Evolutionary conservation across 2,113 vertebrate species (phyloP).

Genomic region (Peucedramus taeniatus): DNA sequence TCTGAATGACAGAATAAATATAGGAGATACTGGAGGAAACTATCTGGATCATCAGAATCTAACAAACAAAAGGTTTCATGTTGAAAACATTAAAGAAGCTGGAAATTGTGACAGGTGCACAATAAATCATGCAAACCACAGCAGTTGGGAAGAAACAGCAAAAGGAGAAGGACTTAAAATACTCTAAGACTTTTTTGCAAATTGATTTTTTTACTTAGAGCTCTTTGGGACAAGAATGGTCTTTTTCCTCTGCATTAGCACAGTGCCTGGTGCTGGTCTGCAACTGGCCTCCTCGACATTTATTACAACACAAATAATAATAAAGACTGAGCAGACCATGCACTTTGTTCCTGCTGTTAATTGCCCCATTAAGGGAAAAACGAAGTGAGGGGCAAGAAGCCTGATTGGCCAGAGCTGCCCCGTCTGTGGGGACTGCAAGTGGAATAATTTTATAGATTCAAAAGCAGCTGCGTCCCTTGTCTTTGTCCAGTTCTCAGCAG

Average conservation of each 20-base stretch:
- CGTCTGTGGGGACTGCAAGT: not conserved
- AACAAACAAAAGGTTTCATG: slow-evolving; percentile 2
- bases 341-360: slow-evolving; percentile 65
- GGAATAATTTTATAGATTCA: slow-evolving; percentile 39
- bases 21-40: not conserved
- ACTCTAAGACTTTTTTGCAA: not conserved
- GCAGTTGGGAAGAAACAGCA: slow-evolving; percentile 10
- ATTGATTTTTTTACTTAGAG: not conserved
- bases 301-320: slow-evolving; percentile 59
- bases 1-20: not conserved
- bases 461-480: slow-evolving; percentile 49
- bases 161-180: not conserved
- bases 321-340: slow-evolving; percentile 44
- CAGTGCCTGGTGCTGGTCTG: not conserved
- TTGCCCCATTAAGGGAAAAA: slow-evolving; percentile 62
- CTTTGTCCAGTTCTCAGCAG: slow-evolving; percentile 41
- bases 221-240: not conserved
- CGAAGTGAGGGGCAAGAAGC: slow-evolving; percentile 42
- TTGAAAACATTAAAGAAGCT: slow-evolving; percentile 14
- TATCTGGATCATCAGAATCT: not conserved
- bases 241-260: not conserved
- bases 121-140: slow-evolving; percentile 53
- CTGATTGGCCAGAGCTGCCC: slow-evolving; percentile 51
- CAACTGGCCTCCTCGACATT: not conserved
- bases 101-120: slow-evolving; percentile 18